phyloP scores from a whole-genome alignment of 2,113 vertebrate genomes.

The Thinocorus orbignyianus region DNA sequence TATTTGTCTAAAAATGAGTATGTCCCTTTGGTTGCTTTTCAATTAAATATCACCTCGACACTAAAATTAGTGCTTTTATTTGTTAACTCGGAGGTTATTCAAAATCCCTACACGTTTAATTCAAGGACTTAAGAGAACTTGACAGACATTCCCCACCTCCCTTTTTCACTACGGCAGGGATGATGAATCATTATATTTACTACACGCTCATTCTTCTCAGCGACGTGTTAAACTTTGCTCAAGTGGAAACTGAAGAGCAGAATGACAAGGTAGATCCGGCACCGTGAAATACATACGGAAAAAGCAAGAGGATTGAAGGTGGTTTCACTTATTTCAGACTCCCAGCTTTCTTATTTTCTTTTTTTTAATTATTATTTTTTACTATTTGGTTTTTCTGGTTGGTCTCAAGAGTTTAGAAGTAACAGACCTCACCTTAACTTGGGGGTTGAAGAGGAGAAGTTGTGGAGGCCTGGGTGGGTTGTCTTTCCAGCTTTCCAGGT shows the following conservation, averaged over 20 bases:
- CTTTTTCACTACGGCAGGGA: not conserved
- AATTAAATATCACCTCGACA: slow-evolving; percentile 19
- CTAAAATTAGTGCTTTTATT: slow-evolving; percentile 38
- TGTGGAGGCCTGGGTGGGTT: no score
- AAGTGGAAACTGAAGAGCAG: not conserved
- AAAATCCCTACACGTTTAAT: slow-evolving; percentile 10
- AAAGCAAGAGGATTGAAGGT: not conserved
- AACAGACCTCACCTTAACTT: not conserved
- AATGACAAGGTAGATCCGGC: not conserved
- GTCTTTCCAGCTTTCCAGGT: no score
- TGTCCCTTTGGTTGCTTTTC: slow-evolving; percentile 14
- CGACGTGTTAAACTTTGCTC: not conserved
- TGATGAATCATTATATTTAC: slow-evolving; percentile 60
- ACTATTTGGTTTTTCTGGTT: no score
- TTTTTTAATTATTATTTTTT: not conserved
- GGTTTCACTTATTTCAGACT: not conserved
- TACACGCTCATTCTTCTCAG: not conserved
- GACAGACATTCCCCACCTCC: slow-evolving; percentile 53
- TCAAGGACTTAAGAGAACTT: slow-evolving; percentile 36
- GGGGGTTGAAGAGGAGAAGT: not conserved
- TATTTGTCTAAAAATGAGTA: slow-evolving; percentile 1
- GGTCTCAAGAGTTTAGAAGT: not conserved
- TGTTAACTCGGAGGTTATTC: not conserved
- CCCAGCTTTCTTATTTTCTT: not conserved
- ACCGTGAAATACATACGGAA: accelerated